A percentile compares a stretch with the other conserved stretches of the same genome.
phyloP scores from a whole-genome alignment of 1,140 invertebrate species.

The Limonius californicus region DNA sequence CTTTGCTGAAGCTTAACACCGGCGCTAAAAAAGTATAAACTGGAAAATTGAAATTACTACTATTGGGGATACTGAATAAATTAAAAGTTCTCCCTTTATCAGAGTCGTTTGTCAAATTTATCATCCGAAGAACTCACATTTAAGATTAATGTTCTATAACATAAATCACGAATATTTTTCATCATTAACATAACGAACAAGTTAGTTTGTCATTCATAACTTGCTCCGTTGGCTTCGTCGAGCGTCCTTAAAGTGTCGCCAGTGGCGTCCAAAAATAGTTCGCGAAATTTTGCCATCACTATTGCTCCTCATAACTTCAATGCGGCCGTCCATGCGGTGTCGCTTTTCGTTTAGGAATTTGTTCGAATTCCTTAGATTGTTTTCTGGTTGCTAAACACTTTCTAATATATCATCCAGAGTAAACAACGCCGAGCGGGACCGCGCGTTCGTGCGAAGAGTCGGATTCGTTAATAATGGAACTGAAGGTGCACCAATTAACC shows the following conservation, averaged over 20 bases:
- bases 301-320: background rate
- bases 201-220: slow-evolving; percentile 4
- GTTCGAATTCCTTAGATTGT: background rate
- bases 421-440: background rate
- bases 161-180: background rate
- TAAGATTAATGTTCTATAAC: background rate
- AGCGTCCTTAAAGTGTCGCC: slow-evolving; percentile 3
- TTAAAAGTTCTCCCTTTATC: no score
- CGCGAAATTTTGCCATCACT: background rate
- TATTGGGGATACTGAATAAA: no score
- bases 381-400: slow-evolving; percentile 8
- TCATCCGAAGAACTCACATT: background rate
- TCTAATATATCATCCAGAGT: slow-evolving; percentile 8
- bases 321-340: background rate
- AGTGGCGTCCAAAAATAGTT: slow-evolving; percentile 5
- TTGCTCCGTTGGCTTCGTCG: background rate
- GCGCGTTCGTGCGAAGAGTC: background rate
- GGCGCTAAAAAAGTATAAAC: no score
- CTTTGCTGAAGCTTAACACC: no score
- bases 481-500: background rate
- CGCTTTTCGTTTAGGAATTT: background rate
- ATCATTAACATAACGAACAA: background rate
- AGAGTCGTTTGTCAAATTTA: no score
- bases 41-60: no score
- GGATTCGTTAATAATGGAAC: background rate